These are phyloP conservation scores for Bombus cullumanus DNA, from an alignment of 1,140 invertebrate genomes.

Conservation along the genomic window DNA sequence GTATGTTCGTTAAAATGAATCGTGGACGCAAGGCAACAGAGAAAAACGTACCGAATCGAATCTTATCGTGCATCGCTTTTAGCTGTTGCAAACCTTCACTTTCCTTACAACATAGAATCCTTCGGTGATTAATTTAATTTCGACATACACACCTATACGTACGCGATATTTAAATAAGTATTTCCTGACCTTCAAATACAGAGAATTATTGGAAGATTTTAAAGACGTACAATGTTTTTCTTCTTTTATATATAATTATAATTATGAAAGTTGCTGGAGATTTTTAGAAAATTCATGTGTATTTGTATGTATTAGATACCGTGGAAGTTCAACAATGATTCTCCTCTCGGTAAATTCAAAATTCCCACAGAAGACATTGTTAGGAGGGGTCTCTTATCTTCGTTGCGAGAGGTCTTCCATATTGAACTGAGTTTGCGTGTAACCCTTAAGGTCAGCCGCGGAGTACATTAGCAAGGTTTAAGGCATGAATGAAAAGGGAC, in stretches of 20 bases:
- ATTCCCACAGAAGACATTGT: not conserved
- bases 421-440: slow-evolving; percentile 46
- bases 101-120: not conserved
- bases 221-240: too few species aligned
- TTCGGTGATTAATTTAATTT: not conserved
- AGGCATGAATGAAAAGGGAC: slow-evolving; percentile 76
- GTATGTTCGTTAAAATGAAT: slow-evolving; percentile 14
- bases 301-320: too few species aligned
- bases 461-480: slow-evolving; percentile 74
- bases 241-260: too few species aligned
- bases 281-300: too few species aligned
- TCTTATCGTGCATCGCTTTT: slow-evolving; percentile 32
- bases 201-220: too few species aligned
- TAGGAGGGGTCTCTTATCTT: slow-evolving; percentile 34
- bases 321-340: too few species aligned
- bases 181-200: not conserved
- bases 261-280: too few species aligned
- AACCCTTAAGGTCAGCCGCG: slow-evolving; percentile 59
- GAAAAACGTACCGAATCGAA: not conserved
- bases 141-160: too few species aligned
- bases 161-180: not conserved
- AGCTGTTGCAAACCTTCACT: not conserved
- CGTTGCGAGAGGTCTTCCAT: slow-evolving; percentile 25
- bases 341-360: not conserved
- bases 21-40: not conserved